These are phyloP conservation scores for Daubentonia madagascariensis DNA, from an alignment of 2,113 vertebrate species.

Conservation along the genomic window DNA sequence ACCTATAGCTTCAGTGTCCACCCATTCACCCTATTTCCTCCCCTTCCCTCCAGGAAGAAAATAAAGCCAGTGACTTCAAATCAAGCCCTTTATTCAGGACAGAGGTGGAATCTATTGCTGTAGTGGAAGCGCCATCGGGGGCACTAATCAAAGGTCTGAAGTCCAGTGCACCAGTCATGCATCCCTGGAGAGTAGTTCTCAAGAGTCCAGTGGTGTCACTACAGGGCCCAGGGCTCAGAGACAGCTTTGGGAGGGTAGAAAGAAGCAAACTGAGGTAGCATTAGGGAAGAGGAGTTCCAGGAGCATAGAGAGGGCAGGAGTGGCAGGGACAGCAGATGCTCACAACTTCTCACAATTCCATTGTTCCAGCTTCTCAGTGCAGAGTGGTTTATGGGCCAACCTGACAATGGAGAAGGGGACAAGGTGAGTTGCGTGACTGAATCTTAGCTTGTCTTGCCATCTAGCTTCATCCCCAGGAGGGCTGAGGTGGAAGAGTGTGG, in stretches of 20 bases:
- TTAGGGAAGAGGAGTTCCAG: background rate
- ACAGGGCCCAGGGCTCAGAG: background rate
- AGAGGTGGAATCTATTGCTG: background rate
- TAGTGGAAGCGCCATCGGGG: background rate
- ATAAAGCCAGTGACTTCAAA: background rate
- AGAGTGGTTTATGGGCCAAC: conserved; percentile 69
- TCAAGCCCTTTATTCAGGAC: conserved; percentile 66
- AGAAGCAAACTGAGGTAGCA: conserved; percentile 12
- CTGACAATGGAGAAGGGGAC: conserved; percentile 33
- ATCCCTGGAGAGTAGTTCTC: background rate
- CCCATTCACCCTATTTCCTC: background rate
- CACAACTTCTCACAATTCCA: conserved; percentile 54
- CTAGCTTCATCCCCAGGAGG: background rate
- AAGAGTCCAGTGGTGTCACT: background rate
- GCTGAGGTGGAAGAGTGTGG: background rate
- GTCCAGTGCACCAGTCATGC: background rate
- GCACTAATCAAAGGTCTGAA: background rate
- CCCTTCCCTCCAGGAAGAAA: background rate
- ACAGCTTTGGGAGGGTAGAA: background rate
- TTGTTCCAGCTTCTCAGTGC: conserved; percentile 70
- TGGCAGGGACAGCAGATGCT: background rate
- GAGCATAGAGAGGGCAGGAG: background rate
- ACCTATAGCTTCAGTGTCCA: background rate
- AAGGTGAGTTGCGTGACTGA: background rate
- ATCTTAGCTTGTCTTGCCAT: background rate